These are phyloP conservation scores for Tokudaia muenninki DNA, from an alignment of 2,797 vertebrate species.

Conservation along the genomic window DNA sequence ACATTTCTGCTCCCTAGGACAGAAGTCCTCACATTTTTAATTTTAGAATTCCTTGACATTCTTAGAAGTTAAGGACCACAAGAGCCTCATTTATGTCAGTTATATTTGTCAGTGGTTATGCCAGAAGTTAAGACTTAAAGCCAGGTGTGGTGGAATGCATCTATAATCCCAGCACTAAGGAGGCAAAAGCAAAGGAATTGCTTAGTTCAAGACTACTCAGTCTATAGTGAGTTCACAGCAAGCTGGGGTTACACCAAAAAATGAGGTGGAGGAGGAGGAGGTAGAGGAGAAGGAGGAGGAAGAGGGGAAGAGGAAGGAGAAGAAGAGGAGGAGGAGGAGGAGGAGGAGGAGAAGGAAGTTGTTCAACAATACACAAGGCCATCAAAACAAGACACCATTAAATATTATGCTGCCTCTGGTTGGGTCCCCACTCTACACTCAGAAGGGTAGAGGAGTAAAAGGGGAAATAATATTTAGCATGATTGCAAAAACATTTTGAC, in stretches of 20 bases:
- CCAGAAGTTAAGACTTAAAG: conserved; percentile 49
- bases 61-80: background rate
- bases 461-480: background rate
- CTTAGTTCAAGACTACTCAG: background rate
- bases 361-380: background rate
- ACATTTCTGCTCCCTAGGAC: background rate
- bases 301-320: background rate
- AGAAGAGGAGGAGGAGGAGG: no score
- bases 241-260: background rate
- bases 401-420: background rate
- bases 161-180: background rate
- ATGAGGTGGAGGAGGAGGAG: background rate
- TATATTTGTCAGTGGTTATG: background rate
- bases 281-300: fast-evolving
- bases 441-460: background rate
- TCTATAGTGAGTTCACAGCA: background rate
- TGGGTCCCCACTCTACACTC: background rate
- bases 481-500: conserved; percentile 5
- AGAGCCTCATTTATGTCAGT: background rate
- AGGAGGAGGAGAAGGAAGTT: no score
- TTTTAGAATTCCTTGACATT: background rate
- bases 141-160: background rate
- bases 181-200: background rate
- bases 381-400: background rate
- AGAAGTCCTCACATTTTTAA: background rate